Evolutionary conservation across 2,797 vertebrate genomes (phyloP), one percentile per base, ranked within the genome.

Genomic region (Bradypodion pumilum): DNA sequence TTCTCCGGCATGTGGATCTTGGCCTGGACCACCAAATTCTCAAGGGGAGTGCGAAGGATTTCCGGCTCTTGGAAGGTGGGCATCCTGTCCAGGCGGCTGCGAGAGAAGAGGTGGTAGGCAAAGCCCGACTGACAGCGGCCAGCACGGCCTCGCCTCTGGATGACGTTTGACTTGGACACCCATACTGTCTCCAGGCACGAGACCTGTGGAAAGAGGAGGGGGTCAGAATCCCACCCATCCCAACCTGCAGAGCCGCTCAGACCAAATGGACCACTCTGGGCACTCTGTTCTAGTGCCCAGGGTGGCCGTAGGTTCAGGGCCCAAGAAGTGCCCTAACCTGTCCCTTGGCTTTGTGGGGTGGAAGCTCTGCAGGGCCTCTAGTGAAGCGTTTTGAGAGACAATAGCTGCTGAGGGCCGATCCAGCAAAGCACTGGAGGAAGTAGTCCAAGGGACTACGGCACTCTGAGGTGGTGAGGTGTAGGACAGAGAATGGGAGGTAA

Each of bases 141-240:
- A 0, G 99, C 99, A 69, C 99, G 95, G 23, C 99, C 99, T 72
- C 97, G 96, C 80, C 98, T 95, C 93, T 99, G 99, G 72, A 96
- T 98, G 84, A 99, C 97, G 0, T 98, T 99, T 0, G 98, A 98
- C 80, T 94, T 96, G 12, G 98, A 99, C 80, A 99, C 95, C 98
- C 98, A 99, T 83, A 98, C 97, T 0, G 99, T 99, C 89, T 99
- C 98, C 93, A 99, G 94, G 92, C 97, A 98, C 7, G 98, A 99
- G 74, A 99, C 98, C 98, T 99, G 89, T 0, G n/a, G 68, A 29
- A 1, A 86, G 77, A 7, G 72, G n/a, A 27, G 40, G 25, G 35
- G 7, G 65, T 21, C 25, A 12, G 4, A 16, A 25, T 10, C 40
- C 40, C 23, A 5, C 40, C 37, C 37, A 70, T 52, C 19, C 21